Conservation (phyloP, 1,140 invertebrate genomes). For the Drosophila quadrilineata region DNA sequence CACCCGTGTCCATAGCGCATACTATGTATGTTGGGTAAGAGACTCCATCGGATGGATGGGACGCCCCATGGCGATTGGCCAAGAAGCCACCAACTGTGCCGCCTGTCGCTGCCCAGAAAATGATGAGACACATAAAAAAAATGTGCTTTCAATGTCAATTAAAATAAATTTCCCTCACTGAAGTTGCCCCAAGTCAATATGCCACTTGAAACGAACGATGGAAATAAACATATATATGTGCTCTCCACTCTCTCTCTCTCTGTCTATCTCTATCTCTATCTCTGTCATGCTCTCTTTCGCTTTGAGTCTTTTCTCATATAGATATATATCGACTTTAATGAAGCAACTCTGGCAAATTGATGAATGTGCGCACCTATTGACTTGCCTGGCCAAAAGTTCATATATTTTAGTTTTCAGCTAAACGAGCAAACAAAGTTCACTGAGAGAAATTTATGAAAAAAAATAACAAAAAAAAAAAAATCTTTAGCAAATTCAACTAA, state of each 20-base stretch:
- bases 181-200: conserved; percentile 3
- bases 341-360: conserved; percentile 26
- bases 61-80: conserved; percentile 30
- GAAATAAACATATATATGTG: conserved; percentile 21
- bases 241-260: background rate
- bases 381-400: conserved; percentile 23
- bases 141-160: conserved; percentile 70
- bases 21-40: background rate
- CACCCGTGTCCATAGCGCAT: background rate
- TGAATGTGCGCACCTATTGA: conserved; percentile 42
- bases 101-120: conserved; percentile 47
- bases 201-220: conserved; percentile 36
- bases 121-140: conserved; percentile 62
- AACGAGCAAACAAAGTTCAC: background rate
- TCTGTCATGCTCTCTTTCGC: background rate
- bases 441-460: conserved; percentile 6
- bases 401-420: conserved; percentile 26
- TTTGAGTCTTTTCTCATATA: background rate
- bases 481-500: background rate
- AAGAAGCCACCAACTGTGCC: conserved; percentile 40
- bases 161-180: conserved; percentile 49
- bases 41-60: background rate
- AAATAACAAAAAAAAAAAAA: background rate
- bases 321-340: conserved; percentile 11
- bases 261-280: too few species aligned